A percentile compares a stretch with the other conserved stretches of the same genome.
Evolutionary conservation across 2,113 vertebrate genomes (phyloP).

Genomic region (Neodon shergylaensis): DNA sequence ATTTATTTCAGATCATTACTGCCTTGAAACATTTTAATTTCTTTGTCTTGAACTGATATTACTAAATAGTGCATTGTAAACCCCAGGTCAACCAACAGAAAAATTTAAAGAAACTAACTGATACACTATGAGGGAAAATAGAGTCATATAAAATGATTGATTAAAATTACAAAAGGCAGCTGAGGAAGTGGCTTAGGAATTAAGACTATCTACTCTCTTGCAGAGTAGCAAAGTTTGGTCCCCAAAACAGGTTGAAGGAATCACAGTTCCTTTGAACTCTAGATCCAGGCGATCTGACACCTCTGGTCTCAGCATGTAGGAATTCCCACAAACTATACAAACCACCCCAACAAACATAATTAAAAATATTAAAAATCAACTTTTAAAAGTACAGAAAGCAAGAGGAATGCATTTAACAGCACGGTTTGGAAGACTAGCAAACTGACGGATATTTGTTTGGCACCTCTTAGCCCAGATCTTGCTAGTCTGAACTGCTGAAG

Average conservation of each 20-base stretch:
- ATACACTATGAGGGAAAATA: background rate
- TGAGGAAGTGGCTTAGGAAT: background rate
- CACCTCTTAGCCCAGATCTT: constrained; percentile 58
- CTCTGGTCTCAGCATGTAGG: background rate
- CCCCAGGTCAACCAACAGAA: background rate
- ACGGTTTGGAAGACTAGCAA: constrained; percentile 83
- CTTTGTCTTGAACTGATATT: background rate
- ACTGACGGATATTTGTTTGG: constrained; percentile 78
- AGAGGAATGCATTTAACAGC: constrained; percentile 84
- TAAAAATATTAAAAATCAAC: background rate
- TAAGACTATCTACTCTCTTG: background rate
- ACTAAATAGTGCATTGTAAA: background rate
- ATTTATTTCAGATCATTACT: no score
- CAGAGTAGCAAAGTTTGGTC: background rate
- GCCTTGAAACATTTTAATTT: background rate
- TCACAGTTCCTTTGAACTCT: background rate
- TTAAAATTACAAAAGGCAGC: background rate
- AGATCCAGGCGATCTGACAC: background rate
- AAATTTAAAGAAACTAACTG: background rate
- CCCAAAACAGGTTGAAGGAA: fast-evolving
- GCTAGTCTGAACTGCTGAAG: constrained; percentile 67
- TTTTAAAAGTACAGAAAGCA: background rate
- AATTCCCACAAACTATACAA: no score
- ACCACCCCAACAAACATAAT: background rate
- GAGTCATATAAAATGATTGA: background rate